Evolutionary conservation across 2,888 invertebrate genomes (phyloP).

Genomic region (Orthosia incerta): DNA sequence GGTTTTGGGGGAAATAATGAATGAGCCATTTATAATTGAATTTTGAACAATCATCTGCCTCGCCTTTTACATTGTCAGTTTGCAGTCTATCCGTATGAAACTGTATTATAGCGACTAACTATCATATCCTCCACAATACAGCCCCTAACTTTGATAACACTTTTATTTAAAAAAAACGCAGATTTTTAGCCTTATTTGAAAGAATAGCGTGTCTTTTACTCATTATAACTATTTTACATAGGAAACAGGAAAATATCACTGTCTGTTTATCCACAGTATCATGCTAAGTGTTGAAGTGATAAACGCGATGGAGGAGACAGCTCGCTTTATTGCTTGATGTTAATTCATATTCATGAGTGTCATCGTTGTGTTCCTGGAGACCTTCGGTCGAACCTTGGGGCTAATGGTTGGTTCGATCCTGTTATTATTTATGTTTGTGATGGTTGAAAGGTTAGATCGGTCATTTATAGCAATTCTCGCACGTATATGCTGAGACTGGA

Average conservation of each 20-base stretch:
- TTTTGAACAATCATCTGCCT: no score
- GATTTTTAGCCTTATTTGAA: neutral
- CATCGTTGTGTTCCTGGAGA: slow-evolving; percentile 54
- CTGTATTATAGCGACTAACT: no score
- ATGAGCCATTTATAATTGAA: no score
- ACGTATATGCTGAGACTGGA: no score
- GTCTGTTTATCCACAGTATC: slow-evolving; percentile 4
- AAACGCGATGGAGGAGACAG: slow-evolving; percentile 40
- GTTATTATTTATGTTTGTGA: slow-evolving; percentile 28
- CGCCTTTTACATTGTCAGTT: no score
- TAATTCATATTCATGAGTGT: slow-evolving; percentile 63
- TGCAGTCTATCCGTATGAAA: no score
- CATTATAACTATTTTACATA: neutral
- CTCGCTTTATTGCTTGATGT: slow-evolving; percentile 38
- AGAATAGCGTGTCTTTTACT: neutral
- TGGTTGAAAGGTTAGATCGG: neutral
- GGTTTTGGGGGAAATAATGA: no score
- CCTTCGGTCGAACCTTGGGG: slow-evolving; percentile 63
- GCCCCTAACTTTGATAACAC: no score
- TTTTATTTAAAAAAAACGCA: no score
- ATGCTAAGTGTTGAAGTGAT: slow-evolving; percentile 44
- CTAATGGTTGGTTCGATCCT: slow-evolving; percentile 56
- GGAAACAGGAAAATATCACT: slow-evolving; percentile 42
- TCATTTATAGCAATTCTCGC: neutral
- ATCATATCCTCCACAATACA: no score